Percentiles rank a stretch among this genome's conserved stretches.
These are phyloP conservation scores for Uloborus diversus DNA, from an alignment of 1,140 invertebrate species.

Conservation along the genomic window DNA sequence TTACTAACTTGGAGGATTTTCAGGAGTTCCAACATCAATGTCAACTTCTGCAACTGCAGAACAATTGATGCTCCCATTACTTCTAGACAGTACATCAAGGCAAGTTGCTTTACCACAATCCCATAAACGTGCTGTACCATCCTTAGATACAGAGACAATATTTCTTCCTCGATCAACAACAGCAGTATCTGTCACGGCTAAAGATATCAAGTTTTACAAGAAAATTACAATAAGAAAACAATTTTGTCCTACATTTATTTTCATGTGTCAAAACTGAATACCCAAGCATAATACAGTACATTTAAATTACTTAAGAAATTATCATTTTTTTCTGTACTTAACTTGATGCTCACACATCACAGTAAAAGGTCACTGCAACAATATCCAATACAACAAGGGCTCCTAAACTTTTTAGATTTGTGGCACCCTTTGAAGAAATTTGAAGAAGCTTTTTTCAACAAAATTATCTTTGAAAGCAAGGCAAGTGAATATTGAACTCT, in stretches of 20 bases:
- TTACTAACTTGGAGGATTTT: constrained; percentile 60
- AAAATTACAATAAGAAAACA: too few species aligned
- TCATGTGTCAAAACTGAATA: too few species aligned
- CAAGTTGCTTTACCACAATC: constrained; percentile 74
- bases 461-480: too few species aligned
- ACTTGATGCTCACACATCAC: neutral
- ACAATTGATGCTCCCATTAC: constrained; percentile 67
- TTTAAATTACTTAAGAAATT: neutral
- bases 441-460: too few species aligned
- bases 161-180: constrained; percentile 79
- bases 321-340: neutral
- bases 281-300: too few species aligned
- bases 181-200: constrained; percentile 73
- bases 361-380: neutral
- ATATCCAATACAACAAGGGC: too few species aligned
- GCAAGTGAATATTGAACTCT: too few species aligned
- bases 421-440: too few species aligned
- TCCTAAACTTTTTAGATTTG: too few species aligned
- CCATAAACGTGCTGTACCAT: constrained; percentile 77
- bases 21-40: constrained; percentile 63
- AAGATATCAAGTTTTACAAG: neutral
- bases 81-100: constrained; percentile 68
- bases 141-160: constrained; percentile 76
- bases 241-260: too few species aligned
- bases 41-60: constrained; percentile 64